Percentiles rank a stretch among this genome's conserved stretches.
Conservation (phyloP, 2,113 vertebrate species). For the Misgurnus mizolepis region DNA sequence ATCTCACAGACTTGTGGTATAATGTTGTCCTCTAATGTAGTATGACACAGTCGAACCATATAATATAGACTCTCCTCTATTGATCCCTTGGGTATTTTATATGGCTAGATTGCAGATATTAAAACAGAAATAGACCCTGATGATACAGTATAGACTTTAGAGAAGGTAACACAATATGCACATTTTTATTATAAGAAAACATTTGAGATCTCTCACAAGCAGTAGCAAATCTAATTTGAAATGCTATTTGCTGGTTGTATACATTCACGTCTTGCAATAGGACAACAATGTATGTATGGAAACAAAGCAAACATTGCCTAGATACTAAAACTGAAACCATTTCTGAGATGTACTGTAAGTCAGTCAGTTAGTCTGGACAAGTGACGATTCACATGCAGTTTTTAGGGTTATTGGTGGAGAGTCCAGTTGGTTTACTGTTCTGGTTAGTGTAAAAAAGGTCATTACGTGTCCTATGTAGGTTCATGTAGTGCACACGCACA, state of each 20-base stretch:
- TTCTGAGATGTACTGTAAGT: conserved; percentile 17
- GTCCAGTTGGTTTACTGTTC: neutral
- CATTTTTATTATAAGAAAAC: conserved; percentile 7
- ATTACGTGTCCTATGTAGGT: neutral
- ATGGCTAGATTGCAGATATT: conserved; percentile 22
- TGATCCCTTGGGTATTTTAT: conserved; percentile 21
- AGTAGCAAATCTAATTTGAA: too few relatives aligned
- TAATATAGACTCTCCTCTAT: conserved; percentile 1
- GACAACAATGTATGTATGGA: neutral
- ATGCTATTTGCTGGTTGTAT: neutral
- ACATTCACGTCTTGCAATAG: neutral
- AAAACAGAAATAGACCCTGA: conserved; percentile 22
- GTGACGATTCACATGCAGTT: conserved; percentile 1
- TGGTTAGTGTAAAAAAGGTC: neutral
- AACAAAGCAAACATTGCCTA: conserved; percentile 21
- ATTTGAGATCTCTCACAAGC: neutral
- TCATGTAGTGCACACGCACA: neutral
- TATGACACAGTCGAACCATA: conserved; percentile 18
- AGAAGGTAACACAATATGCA: conserved; percentile 17
- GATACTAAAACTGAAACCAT: conserved; percentile 27
- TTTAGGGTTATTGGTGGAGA: neutral
- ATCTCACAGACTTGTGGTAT: neutral
- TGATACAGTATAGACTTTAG: neutral
- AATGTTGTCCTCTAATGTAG: conserved; percentile 19
- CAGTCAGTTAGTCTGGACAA: conserved; percentile 8